Base-by-base conservation (phyloP, 1,140 invertebrate species). In the Zophobas morio region DNA sequence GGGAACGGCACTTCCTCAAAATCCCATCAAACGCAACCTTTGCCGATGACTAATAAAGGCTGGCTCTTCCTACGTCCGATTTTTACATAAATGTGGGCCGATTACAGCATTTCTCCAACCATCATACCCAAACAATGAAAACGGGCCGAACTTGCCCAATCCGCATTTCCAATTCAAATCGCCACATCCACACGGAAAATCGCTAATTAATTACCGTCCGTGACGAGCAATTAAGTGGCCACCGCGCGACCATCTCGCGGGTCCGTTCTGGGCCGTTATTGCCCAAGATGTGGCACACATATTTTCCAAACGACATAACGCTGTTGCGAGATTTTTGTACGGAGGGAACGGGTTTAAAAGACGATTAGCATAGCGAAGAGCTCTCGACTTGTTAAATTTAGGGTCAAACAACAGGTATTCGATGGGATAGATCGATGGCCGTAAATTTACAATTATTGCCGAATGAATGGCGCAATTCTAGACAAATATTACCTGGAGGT, bases 401-500 rank as follows among this genome's bases (percentile, higher is more conserved):
- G 53, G 53, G 53, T 54, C 53, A 54, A 32, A 20, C 53, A 54
- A 54, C 53, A 54, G 53, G 53, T 54, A 20, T 54, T 54, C 20
- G 53, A 54, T 54, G 53, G 53, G 53, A 53, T 53, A 53, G 51
- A 53, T 53, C 51, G 51, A 53, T 53, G 51, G 53, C 53, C 53
- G 53, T 54, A 54, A 54, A 54, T 54, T 54, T 54, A 5, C 32
- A 34, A 54, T 54, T 54, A 53, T 53, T n/a, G 51, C 6, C 53
- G 53, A 54, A 34, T 54, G 53, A 54, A 54, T 54, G 53, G 53
- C 53, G 53, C 35, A 54, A 54, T 54, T 20, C 53, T 54, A 6
- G 40, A 42, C 60, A 66, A 66, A 66, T 66, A 66, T 66, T 66
- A 66, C 35, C 39, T 32, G 47, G 42, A 66, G 46, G 32, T 70